Evolutionary conservation across 2,113 vertebrate genomes (phyloP).

Genomic region (Rhabdornis inornatus): DNA sequence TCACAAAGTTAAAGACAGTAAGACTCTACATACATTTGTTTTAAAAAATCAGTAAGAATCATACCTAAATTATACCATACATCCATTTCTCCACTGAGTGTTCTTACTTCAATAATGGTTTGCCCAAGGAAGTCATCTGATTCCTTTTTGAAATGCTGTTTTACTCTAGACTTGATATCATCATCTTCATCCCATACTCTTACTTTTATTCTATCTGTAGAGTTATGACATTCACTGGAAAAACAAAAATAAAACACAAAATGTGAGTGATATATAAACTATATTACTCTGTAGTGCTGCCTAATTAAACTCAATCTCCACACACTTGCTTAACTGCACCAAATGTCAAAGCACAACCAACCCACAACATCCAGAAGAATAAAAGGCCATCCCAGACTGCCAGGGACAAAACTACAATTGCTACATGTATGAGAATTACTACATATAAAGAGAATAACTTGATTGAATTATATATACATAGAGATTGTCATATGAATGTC

Average conservation of each 20-base stretch:
- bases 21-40: background rate
- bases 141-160: slow-evolving; percentile 98
- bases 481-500: background rate
- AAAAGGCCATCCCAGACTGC: background rate
- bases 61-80: slow-evolving; percentile 98
- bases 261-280: background rate
- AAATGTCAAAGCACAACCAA: background rate
- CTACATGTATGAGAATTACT: background rate
- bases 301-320: background rate
- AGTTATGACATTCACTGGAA: slow-evolving; percentile 95
- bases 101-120: slow-evolving; percentile 97
- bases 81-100: slow-evolving; percentile 96
- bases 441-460: background rate
- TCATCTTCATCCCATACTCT: slow-evolving; percentile 99
- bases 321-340: background rate
- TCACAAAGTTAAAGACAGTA: background rate
- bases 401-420: background rate
- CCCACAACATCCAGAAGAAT: background rate
- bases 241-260: background rate
- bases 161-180: slow-evolving; percentile 96
- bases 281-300: background rate
- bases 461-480: background rate
- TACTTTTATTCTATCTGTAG: slow-evolving; percentile 97
- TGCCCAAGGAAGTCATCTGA: slow-evolving; percentile 97
- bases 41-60: background rate